phyloP scores from a whole-genome alignment of 2,888 invertebrate genomes.

The Adineta ricciae region DNA sequence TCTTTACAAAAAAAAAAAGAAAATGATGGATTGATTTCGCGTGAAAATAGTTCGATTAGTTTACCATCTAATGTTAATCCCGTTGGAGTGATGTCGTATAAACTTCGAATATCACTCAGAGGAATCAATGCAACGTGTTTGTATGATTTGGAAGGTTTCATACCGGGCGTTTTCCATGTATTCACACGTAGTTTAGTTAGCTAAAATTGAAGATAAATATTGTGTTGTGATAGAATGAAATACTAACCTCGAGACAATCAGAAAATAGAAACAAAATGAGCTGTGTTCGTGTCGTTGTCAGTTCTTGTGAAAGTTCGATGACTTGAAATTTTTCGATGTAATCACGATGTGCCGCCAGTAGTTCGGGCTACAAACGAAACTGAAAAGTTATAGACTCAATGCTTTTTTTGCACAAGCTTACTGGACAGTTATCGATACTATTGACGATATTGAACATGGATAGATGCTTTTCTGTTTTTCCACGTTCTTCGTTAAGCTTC shows the following conservation, averaged over 20 bases:
- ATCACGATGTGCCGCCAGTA: slow-evolving; percentile 31
- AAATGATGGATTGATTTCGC: neutral
- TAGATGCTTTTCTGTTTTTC: slow-evolving; percentile 85
- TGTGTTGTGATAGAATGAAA: no score
- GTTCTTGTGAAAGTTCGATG: slow-evolving; percentile 31
- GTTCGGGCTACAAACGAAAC: neutral
- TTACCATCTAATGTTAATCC: neutral
- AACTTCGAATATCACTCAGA: slow-evolving; percentile 26
- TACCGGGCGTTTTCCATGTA: slow-evolving; percentile 1
- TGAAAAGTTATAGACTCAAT: neutral
- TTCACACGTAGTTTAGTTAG: slow-evolving; percentile 27
- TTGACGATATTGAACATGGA: slow-evolving; percentile 93
- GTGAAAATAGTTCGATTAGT: no score
- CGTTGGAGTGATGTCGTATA: slow-evolving; percentile 23
- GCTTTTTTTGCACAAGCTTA: slow-evolving; percentile 44
- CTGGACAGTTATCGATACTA: slow-evolving; percentile 93
- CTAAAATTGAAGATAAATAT: neutral
- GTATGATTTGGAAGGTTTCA: slow-evolving; percentile 21
- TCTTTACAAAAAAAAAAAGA: neutral
- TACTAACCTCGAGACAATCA: slow-evolving; percentile 25
- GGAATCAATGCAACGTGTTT: slow-evolving; percentile 30
- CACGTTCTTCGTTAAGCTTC: slow-evolving; percentile 91
- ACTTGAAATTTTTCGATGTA: slow-evolving; percentile 31
- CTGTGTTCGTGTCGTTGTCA: slow-evolving; percentile 28
- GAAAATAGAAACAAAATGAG: slow-evolving; percentile 29